These are phyloP conservation scores for Drosophila littoralis DNA, from an alignment of 1,140 invertebrate genomes.

Conservation along the genomic window DNA sequence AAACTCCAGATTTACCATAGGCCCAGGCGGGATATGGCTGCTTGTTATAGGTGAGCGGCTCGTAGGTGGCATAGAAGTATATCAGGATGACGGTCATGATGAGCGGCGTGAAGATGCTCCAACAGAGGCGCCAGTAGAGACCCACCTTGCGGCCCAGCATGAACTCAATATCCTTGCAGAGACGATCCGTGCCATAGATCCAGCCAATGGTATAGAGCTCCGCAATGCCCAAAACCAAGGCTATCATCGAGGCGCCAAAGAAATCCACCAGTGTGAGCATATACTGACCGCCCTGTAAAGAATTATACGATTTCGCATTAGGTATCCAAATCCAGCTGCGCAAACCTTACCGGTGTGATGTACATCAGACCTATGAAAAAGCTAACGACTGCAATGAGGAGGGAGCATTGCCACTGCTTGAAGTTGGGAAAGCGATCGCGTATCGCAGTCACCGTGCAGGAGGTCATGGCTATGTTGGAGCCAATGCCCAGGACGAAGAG, in stretches of 20 bases:
- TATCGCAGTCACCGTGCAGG: conserved; percentile 88
- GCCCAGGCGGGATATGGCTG: conserved; percentile 85
- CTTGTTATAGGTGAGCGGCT: conserved; percentile 85
- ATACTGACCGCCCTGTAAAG: conserved; percentile 90
- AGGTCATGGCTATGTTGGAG: conserved; percentile 89
- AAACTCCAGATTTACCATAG: conserved; percentile 78
- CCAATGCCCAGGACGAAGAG: conserved; percentile 92
- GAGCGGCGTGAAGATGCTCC: conserved; percentile 91
- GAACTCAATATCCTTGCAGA: conserved; percentile 87
- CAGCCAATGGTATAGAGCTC: conserved; percentile 88
- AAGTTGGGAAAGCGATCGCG: conserved; percentile 89
- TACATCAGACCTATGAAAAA: conserved; percentile 90
- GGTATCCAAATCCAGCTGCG: too few species aligned
- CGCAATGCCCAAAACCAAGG: conserved; percentile 88
- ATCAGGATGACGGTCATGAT: conserved; percentile 88
- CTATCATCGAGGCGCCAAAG: conserved; percentile 90
- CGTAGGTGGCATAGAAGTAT: conserved; percentile 87
- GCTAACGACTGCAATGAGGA: conserved; percentile 86
- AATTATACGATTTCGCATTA: too few species aligned
- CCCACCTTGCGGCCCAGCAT: conserved; percentile 90
- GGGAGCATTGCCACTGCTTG: conserved; percentile 86
- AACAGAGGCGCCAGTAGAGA: conserved; percentile 92
- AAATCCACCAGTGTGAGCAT: conserved; percentile 92
- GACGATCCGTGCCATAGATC: conserved; percentile 89
- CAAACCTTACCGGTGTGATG: conserved; percentile 88